phyloP scores from a whole-genome alignment of 1,140 invertebrate genomes.

The Panulirus ornatus region DNA sequence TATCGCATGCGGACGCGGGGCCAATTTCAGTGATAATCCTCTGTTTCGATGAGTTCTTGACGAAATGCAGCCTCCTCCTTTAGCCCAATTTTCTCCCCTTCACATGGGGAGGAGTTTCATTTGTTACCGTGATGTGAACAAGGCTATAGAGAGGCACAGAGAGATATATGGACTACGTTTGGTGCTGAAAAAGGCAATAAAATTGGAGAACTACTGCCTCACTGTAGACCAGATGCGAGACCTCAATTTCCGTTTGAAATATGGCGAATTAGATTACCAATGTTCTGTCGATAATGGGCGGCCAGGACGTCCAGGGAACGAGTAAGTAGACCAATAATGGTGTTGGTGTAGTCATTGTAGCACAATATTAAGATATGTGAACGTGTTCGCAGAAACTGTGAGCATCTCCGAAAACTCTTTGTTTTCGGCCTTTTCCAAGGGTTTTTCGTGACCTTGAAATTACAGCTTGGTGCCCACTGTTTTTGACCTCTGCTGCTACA shows the following conservation, averaged over 20 bases:
- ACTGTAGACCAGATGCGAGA: constrained; percentile 70
- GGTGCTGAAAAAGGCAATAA: constrained; percentile 72
- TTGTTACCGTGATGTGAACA: constrained; percentile 74
- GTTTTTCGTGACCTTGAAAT: constrained; percentile 45
- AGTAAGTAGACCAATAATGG: constrained; percentile 65
- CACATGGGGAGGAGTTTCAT: constrained; percentile 70
- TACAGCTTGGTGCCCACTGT: no score
- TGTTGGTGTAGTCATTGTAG: no score
- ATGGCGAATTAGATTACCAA: constrained; percentile 74
- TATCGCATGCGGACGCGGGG: neutral
- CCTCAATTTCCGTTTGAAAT: constrained; percentile 74
- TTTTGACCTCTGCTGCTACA: no score
- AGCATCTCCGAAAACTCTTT: constrained; percentile 50
- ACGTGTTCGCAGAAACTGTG: no score
- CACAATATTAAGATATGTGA: no score
- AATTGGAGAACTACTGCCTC: constrained; percentile 73
- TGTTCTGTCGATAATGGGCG: constrained; percentile 73
- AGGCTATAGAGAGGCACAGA: constrained; percentile 74
- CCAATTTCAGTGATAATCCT: neutral
- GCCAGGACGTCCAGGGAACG: constrained; percentile 73
- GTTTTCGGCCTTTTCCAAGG: constrained; percentile 60
- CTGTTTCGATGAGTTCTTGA: constrained; percentile 22
- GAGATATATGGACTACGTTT: constrained; percentile 71
- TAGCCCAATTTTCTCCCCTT: constrained; percentile 65
- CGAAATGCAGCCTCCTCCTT: constrained; percentile 60